Percentiles rank a stretch among this genome's conserved stretches.
These are phyloP conservation scores for Petrocephalus sullivani DNA, from an alignment of 2,797 vertebrate genomes.

Conservation along the genomic window DNA sequence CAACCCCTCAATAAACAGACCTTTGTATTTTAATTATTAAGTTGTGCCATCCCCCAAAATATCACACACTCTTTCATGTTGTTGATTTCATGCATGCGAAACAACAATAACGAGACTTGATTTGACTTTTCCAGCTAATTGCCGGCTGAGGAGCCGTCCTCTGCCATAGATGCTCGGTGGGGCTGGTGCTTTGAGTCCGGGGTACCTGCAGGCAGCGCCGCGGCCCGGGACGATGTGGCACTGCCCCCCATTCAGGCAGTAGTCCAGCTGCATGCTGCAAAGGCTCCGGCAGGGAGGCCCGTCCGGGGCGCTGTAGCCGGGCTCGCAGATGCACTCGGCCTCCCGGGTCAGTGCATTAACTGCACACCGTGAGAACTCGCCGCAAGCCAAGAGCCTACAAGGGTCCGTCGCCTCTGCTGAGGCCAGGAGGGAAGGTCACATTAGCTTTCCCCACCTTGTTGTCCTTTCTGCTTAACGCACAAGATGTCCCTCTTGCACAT, in stretches of 20 bases:
- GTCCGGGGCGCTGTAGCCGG: conserved; percentile 62
- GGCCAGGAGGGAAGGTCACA: conserved; percentile 23
- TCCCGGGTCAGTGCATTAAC: conserved; percentile 70
- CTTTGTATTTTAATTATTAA: neutral
- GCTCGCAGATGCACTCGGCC: conserved; percentile 76
- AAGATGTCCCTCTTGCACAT: conserved; percentile 6
- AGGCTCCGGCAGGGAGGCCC: conserved; percentile 71
- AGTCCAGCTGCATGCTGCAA: conserved; percentile 60
- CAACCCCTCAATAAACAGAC: neutral
- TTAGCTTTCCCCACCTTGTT: conserved; percentile 35
- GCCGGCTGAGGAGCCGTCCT: neutral
- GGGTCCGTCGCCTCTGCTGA: conserved; percentile 78
- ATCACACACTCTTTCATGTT: neutral
- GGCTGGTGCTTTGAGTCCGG: neutral
- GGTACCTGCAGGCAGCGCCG: conserved; percentile 83
- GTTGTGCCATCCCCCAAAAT: neutral
- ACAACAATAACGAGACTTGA: neutral
- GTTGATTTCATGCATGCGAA: neutral
- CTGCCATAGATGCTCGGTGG: neutral
- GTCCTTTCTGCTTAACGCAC: neutral
- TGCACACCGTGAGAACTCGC: conserved; percentile 77
- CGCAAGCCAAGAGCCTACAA: conserved; percentile 85
- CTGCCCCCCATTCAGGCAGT: conserved; percentile 69
- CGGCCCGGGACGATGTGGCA: conserved; percentile 73
- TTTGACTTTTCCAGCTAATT: neutral